Base-by-base conservation (phyloP, 2,888 invertebrate genomes). In the Asteroscopus sphinx region DNA sequence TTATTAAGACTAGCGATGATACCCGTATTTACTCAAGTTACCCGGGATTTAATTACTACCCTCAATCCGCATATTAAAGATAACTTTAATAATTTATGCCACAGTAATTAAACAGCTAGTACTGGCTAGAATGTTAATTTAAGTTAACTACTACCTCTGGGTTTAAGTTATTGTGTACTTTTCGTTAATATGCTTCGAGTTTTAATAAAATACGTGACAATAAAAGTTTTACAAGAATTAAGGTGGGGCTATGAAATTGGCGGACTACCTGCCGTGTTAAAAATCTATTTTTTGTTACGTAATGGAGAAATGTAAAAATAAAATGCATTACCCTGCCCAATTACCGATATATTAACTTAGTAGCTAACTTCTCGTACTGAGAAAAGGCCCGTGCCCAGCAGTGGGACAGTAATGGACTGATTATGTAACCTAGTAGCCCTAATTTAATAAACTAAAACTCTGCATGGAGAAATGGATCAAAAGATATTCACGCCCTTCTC, bases 171-270 rank as follows among this genome's bases (percentile, higher is more conserved):
- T 59, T 33, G 46, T 46, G 21, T 41, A 17, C 37, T 16, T 37
- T 35, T 46, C 26, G 9, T 54, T 40, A 17, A 26, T 57, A 58
- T 57, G 66, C 55, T 42, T 58, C 30, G 68, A 69, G 62, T 73
- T 80, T 78, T 73, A 71, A 74, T 73, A 77, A 81, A 78, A 76
- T 79, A 80, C 83, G 82, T 80, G 82, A 77, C 79, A 58, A 44
- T 58, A 67, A 66, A 73, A 77, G 30, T 73, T 68, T 57, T 41
- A 64, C 39, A 65, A 63, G 67, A 59, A 51, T 74, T 62, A 52
- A 1, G 26, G 32, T 35, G 16, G 28, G 32, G 71, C 56, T 33
- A 41, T 7, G 1, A 61, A 32, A 55, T 30, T 6, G 3, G 62
- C 56, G 55, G 17, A 1, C 6, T n/a, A n/a, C 0, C 8, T 9